Conservation (phyloP, 2,797 vertebrate genomes). For the Helicolenus hilgendorfi region DNA sequence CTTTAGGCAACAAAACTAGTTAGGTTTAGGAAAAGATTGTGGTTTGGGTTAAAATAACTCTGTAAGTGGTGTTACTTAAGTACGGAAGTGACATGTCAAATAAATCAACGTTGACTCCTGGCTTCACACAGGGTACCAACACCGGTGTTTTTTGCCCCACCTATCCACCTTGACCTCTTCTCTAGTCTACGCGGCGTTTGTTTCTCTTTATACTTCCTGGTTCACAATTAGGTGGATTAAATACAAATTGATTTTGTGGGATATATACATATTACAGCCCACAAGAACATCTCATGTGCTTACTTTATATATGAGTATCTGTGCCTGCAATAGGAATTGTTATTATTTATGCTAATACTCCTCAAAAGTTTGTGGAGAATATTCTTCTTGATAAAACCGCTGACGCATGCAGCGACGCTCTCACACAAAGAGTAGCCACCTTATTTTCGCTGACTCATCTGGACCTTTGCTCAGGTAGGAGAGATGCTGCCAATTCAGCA, state of each 20-base stretch:
- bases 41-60: too few species aligned
- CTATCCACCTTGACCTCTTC: accelerated
- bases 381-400: neutral
- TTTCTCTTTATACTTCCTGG: too few species aligned
- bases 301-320: neutral
- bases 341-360: neutral
- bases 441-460: conserved; percentile 34
- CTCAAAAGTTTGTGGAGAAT: neutral
- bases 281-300: neutral
- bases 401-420: neutral
- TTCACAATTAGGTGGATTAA: too few species aligned
- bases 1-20: neutral
- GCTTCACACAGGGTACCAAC: too few species aligned
- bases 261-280: too few species aligned
- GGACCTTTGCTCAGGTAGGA: conserved; percentile 6
- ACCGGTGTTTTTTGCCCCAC: too few species aligned
- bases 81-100: too few species aligned
- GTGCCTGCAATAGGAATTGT: neutral
- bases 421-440: neutral
- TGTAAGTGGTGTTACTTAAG: too few species aligned
- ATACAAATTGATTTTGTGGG: too few species aligned
- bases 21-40: too few species aligned
- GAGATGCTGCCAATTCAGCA: neutral
- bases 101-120: too few species aligned
- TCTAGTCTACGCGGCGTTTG: too few species aligned